Conservation (phyloP, 2,888 invertebrate genomes). For the Dendrolimus pini region DNA sequence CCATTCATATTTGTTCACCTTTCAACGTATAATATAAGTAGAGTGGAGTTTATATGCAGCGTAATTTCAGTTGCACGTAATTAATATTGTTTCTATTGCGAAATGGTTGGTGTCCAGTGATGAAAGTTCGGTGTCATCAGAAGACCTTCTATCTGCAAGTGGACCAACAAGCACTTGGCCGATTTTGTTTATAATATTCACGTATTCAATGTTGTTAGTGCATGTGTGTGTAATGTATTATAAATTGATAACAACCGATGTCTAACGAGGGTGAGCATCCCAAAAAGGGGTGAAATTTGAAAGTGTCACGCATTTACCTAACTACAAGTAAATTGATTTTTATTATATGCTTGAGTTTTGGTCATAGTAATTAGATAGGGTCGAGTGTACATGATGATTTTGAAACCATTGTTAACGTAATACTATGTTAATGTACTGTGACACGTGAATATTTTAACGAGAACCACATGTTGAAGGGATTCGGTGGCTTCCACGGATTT, state of each 20-base stretch:
- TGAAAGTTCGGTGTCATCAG: too few relatives aligned
- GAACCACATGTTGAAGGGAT: neutral
- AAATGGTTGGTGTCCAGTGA: too few relatives aligned
- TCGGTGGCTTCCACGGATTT: too few relatives aligned
- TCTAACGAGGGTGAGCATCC: slow-evolving; percentile 2
- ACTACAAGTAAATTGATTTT: slow-evolving; percentile 61
- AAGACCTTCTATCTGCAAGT: too few relatives aligned
- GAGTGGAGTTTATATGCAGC: too few relatives aligned
- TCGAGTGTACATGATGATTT: neutral
- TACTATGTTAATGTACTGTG: neutral
- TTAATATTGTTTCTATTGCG: too few relatives aligned
- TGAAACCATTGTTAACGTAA: neutral
- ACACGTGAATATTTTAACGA: neutral
- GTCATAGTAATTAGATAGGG: slow-evolving; percentile 16
- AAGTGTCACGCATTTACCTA: slow-evolving; percentile 52
- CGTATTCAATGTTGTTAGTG: too few relatives aligned
- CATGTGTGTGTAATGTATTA: neutral
- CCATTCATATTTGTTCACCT: too few relatives aligned
- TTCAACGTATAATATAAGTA: too few relatives aligned
- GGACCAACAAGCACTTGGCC: too few relatives aligned
- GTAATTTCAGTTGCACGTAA: too few relatives aligned
- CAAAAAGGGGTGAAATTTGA: slow-evolving; percentile 39
- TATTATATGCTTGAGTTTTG: slow-evolving; percentile 41
- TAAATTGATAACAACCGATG: neutral
- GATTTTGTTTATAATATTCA: too few relatives aligned